Percentiles rank a stretch among this genome's conserved stretches.
These are phyloP conservation scores for Polyergus mexicanus DNA, from an alignment of 1,140 invertebrate species.

Conservation along the genomic window DNA sequence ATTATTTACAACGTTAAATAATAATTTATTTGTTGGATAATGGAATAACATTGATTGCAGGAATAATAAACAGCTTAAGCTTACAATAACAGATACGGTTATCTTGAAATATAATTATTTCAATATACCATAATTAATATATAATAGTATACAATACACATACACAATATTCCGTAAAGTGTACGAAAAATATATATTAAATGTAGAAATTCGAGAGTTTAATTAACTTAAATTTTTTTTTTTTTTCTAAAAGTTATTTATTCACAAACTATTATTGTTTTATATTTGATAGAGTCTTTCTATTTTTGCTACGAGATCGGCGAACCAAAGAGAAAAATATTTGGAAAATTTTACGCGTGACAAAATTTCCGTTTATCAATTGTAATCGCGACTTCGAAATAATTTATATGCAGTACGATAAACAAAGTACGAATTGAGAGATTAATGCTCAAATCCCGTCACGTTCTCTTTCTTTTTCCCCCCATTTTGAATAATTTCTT, in stretches of 20 bases:
- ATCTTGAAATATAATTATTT: too few relatives aligned
- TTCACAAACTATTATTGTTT: conserved; percentile 8
- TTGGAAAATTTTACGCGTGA: background rate
- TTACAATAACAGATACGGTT: too few relatives aligned
- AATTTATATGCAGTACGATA: conserved; percentile 29
- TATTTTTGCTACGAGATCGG: conserved; percentile 1
- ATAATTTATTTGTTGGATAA: background rate
- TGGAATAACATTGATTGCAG: background rate
- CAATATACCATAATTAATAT: too few relatives aligned
- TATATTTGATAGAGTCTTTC: background rate
- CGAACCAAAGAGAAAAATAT: background rate
- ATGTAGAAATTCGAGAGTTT: background rate
- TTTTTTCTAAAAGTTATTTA: conserved; percentile 2
- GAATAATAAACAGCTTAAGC: background rate
- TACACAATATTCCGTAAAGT: too few relatives aligned
- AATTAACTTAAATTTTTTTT: background rate
- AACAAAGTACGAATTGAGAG: conserved; percentile 18
- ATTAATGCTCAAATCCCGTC: conserved; percentile 35
- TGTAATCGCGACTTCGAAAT: conserved; percentile 42
- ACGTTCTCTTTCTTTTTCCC: background rate
- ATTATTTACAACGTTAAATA: background rate
- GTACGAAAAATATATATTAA: background rate
- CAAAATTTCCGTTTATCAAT: conserved; percentile 26
- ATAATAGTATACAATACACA: too few relatives aligned
- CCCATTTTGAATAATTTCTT: conserved; percentile 1